Base-by-base conservation (phyloP, 2,888 invertebrate species). In the Campaea margaritaria region DNA sequence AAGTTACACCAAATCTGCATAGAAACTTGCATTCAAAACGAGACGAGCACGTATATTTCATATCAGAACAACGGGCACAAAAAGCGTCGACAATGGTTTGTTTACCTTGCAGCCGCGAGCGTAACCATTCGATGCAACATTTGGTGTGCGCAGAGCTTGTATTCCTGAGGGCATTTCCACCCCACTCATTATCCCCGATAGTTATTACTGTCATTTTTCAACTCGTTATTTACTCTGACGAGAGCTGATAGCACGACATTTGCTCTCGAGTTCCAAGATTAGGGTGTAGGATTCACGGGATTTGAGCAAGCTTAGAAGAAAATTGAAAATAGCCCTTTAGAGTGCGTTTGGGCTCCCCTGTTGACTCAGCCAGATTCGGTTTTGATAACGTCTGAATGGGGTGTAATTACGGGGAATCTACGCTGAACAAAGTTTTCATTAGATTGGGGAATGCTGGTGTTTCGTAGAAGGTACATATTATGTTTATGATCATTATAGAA, bases 171-270 rank as follows among this genome's bases (percentile, higher is more conserved):
- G 91, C 86, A 87, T 91, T 83, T 78, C 83, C 88, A 78, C 91
- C 92, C 92, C 83, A 87, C 86, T 91, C 92, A 91, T 91, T 91
- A 91, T 83, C 83, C 86, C 84, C 83, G 78, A 90, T 91, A 91
- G 92, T 91, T 91, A 92, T 92, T 91, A 87, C 92, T 87, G 91
- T 89, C 91, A 92, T 92, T 91, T 92, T 92, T 91, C 92, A 92
- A 91, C 91, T 92, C 89, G 91, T 91, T 92, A 91, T 91, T 92
- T 91, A 91, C 90, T 89, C 89, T 87, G 90, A 87, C 83, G 75
- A 84, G 83, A 85, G 87, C 88, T 87, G 91, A 92, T 91, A 91
- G 85, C 89, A 76, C 82, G 89, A 87, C 88, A 88, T 91, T 91
- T 89, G 88, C 86, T 87, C 76, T 75, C 75, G 81, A 85, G 85